Conservation (phyloP, 2,113 vertebrate genomes). For the Heteronetta atricapilla region DNA sequence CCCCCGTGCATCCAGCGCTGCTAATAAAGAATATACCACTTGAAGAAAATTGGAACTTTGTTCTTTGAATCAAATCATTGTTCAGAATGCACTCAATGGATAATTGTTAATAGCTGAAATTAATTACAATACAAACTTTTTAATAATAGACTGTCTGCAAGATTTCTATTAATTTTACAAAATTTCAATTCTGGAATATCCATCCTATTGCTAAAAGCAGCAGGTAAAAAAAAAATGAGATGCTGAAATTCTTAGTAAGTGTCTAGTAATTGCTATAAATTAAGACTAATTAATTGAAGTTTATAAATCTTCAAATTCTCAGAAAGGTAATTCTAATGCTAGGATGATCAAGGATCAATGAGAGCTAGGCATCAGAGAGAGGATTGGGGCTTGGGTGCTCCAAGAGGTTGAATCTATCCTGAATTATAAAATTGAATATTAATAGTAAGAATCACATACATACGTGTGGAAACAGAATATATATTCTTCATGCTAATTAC, state of each 20-base stretch:
- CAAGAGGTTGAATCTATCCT: not conserved
- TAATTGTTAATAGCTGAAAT: not conserved
- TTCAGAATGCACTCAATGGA: not conserved
- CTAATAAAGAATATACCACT: too few relatives aligned
- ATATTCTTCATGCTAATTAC: not conserved
- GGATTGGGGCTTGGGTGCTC: not conserved
- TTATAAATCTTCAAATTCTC: not conserved
- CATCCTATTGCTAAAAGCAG: not conserved
- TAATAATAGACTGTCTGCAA: not conserved
- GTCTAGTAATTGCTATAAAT: not conserved
- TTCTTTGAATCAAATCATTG: too few relatives aligned
- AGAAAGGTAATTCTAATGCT: not conserved
- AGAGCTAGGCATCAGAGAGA: rapidly evolving
- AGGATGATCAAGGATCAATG: not conserved
- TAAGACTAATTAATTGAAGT: not conserved
- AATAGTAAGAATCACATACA: too few relatives aligned
- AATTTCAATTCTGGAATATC: not conserved
- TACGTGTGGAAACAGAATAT: not conserved
- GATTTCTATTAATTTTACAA: not conserved
- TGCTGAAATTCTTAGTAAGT: not conserved
- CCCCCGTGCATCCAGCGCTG: too few relatives aligned
- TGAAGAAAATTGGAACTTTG: too few relatives aligned
- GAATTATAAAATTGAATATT: not conserved
- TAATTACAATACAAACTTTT: not conserved
- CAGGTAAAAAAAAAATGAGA: not conserved